Conservation (phyloP, 2,888 invertebrate species). For the Hyles lineata region DNA sequence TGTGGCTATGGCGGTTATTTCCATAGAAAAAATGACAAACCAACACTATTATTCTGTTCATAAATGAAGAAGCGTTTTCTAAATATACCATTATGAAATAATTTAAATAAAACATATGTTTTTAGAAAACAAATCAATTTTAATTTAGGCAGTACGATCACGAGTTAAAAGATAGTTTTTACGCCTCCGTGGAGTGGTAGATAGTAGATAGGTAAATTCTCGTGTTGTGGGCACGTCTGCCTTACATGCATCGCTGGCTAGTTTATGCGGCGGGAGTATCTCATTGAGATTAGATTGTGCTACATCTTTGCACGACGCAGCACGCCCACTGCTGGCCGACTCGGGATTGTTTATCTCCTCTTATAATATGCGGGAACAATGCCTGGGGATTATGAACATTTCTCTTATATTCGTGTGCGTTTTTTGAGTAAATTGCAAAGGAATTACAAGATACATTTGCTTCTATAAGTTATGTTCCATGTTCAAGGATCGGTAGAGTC, state of each 20-base stretch:
- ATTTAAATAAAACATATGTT: background rate
- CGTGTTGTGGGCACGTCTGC: conserved; percentile 42
- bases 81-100: too few species aligned
- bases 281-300: conserved; percentile 65
- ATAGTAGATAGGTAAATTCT: conserved; percentile 30
- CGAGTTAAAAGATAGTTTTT: conserved; percentile 18
- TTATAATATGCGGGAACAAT: conserved; percentile 27
- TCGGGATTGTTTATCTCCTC: conserved; percentile 37
- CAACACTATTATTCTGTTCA: too few species aligned
- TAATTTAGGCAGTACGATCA: background rate
- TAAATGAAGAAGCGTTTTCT: too few species aligned
- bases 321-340: conserved; percentile 67
- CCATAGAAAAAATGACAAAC: too few species aligned
- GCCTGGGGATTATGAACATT: conserved; percentile 19
- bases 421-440: background rate
- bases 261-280: conserved; percentile 71
- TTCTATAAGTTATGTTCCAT: too few species aligned
- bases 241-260: conserved; percentile 54
- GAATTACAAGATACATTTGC: background rate
- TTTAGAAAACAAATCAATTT: background rate
- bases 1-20: too few species aligned
- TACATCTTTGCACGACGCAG: conserved; percentile 52
- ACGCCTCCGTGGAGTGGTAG: conserved; percentile 36
- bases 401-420: background rate
- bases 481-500: too few species aligned